Evolutionary conservation across 2,113 vertebrate species (phyloP).

Genomic region (Pelecanus crispus): DNA sequence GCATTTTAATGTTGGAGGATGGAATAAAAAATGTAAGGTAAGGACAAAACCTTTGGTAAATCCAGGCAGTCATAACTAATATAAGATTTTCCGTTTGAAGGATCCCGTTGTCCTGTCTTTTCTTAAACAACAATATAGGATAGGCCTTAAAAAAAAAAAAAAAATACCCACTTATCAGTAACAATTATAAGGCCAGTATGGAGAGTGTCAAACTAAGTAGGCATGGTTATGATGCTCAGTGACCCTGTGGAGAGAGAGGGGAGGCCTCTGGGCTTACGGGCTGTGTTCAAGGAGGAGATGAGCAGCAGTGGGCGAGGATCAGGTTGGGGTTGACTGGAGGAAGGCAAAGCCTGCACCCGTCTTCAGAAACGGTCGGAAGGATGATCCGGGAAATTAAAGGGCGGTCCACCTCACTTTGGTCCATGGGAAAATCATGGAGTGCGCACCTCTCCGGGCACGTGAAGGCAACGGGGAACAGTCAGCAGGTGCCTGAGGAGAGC

Average conservation of each 20-base stretch:
- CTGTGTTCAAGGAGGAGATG: fast-evolving
- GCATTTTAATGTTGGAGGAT: background rate
- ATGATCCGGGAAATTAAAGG: fast-evolving
- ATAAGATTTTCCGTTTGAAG: background rate
- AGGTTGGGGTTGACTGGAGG: fast-evolving
- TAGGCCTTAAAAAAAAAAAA: background rate
- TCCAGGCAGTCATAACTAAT: background rate
- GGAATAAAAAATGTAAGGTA: background rate
- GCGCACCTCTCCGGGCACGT: fast-evolving
- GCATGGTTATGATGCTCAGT: background rate
- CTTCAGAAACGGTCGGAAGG: background rate
- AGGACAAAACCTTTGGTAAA: background rate
- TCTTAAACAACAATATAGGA: background rate
- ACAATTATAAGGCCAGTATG: no score
- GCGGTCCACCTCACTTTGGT: fast-evolving
- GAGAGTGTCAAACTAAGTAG: background rate
- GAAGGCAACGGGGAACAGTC: fast-evolving
- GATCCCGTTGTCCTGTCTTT: background rate
- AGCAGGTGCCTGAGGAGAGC: fast-evolving
- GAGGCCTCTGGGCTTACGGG: background rate
- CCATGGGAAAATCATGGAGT: fast-evolving
- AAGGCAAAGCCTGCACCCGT: fast-evolving
- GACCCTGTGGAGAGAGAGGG: no score
- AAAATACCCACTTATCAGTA: background rate
- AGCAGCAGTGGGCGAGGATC: fast-evolving